Base-by-base conservation (phyloP, 2,113 vertebrate genomes). In the Cacatua alba region DNA sequence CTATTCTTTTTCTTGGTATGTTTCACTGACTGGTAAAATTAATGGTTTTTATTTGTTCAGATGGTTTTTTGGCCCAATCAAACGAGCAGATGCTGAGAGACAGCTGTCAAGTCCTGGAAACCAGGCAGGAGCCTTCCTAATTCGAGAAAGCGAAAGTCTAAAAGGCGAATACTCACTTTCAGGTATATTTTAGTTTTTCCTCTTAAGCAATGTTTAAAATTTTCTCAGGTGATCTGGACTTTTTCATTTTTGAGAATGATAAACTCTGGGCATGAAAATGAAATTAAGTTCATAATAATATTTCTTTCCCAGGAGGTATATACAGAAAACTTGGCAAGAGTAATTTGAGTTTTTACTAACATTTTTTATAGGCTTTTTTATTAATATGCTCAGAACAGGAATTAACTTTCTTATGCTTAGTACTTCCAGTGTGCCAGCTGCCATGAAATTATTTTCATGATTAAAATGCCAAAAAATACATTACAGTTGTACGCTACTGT, bases 31-130 rank as follows among this genome's bases (percentile, higher is more conserved):
- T 63, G 16, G 17, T 88, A 89, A 95, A 92, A 91, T 87, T 52
- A 86, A 91, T 95, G 23, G 2, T 70, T 96, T 90, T 90, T 79
- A 59, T 96, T 96, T 97, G 81, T 97, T 63, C 96, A 99, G 99
- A 92, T 99, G 99, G 99, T 99, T 99, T 97, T 99, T 99, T 96
- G 98, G 98, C 46, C 96, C 98, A 71, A 98, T 98, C 33, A 99
- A 98, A 94, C 98, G 99, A 97, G 70, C 95, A 96, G 99, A 99
- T 96, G 99, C 99, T 1, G 99, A 99, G 95, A 99, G 98, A 96
- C 97, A 99, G 93, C 97, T 99, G 49, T 49, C 96, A 62, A 89
- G 96, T 41, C 94, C 93, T 76, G 98, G 94, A 90, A 99, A 99
- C 89, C 16, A 52, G 55, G 85, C 97, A 0, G 99, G 99, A 39